Evolutionary conservation across 2,113 vertebrate species (phyloP).

Genomic region (Entelurus aequoreus): DNA sequence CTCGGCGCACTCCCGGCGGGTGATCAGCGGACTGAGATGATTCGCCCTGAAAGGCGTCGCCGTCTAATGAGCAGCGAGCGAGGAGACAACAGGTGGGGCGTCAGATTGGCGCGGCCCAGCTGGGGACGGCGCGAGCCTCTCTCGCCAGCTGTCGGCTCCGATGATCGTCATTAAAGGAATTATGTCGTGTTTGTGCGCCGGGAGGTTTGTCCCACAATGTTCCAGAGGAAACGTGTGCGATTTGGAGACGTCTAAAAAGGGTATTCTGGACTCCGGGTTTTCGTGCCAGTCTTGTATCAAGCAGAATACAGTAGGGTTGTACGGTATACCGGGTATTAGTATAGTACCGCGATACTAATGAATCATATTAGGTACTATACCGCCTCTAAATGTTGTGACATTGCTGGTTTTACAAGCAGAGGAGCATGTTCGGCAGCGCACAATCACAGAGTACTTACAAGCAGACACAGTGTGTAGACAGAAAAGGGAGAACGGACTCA

Average conservation of each 20-base stretch:
- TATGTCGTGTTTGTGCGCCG: not conserved
- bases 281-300: no score
- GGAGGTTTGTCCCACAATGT: conserved; percentile 10
- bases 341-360: no score
- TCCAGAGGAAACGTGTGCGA: not conserved
- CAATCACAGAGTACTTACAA: no score
- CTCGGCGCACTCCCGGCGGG: conserved; percentile 51
- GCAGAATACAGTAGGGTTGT: no score
- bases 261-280: no score
- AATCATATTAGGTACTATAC: no score
- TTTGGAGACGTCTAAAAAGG: not conserved
- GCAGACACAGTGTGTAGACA: no score
- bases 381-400: no score
- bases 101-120: conserved; percentile 58
- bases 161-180: conserved; percentile 54
- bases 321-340: no score
- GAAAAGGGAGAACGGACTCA: no score
- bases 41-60: conserved; percentile 59
- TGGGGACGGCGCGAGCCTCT: conserved; percentile 53
- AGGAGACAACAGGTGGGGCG: conserved; percentile 70
- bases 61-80: conserved; percentile 62
- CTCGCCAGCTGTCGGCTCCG: conserved; percentile 57
- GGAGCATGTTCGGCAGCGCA: no score
- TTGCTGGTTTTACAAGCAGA: no score
- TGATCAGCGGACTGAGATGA: conserved; percentile 61